A percentile compares a stretch with the other conserved stretches of the same genome.
These are phyloP conservation scores for Luperina nickerlii DNA, from an alignment of 2,888 invertebrate species.

Conservation along the genomic window DNA sequence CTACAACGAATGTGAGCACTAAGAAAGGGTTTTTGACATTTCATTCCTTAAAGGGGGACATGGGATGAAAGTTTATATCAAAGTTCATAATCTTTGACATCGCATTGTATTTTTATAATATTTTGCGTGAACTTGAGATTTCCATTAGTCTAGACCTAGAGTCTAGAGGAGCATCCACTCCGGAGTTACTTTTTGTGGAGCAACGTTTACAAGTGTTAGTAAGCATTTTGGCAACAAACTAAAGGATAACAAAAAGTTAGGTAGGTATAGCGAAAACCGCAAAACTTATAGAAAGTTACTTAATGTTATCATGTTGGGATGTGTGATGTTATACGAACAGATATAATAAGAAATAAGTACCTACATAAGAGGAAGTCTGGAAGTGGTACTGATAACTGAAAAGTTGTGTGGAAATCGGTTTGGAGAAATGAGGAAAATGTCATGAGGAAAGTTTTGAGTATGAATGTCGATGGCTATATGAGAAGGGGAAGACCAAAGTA, in stretches of 20 bases:
- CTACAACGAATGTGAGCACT: background rate
- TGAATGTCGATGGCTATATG: no score
- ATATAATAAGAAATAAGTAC: no score
- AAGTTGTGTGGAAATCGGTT: no score
- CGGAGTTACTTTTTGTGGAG: background rate
- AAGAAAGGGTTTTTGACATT: background rate
- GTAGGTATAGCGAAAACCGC: no score
- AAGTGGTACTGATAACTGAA: no score
- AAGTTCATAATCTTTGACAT: background rate
- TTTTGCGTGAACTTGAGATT: background rate
- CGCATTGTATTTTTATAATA: background rate
- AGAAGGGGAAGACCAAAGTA: no score
- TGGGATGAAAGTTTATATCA: background rate
- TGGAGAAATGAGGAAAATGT: no score
- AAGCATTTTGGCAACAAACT: background rate
- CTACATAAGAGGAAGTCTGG: no score
- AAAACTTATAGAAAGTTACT: background rate
- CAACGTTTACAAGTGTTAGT: background rate
- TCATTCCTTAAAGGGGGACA: no score
- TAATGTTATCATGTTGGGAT: no score
- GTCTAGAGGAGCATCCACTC: background rate
- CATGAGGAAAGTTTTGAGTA: no score
- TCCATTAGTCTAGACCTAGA: background rate
- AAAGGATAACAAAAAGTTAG: background rate
- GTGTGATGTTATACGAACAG: no score